Conservation (phyloP, 2,113 vertebrate genomes). For the Paracanthobrama guichenoti region DNA sequence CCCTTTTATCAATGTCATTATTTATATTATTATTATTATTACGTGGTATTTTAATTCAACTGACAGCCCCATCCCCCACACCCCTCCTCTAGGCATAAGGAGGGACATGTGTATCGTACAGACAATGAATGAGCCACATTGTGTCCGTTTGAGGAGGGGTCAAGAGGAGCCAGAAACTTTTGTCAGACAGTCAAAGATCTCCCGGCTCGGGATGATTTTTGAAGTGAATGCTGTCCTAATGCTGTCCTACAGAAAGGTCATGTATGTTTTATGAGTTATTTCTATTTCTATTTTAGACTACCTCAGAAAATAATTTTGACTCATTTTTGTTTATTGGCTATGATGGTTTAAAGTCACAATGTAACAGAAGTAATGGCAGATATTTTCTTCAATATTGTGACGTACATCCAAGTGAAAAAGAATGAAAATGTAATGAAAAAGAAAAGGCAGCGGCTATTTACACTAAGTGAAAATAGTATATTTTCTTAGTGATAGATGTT, state of each 20-base stretch:
- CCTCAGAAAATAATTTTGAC: neutral
- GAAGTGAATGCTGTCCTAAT: neutral
- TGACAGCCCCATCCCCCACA: conserved; percentile 42
- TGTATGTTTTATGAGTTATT: neutral
- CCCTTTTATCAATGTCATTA: conserved; percentile 53
- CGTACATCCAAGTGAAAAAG: neutral
- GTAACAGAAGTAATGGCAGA: no score
- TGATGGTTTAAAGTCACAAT: no score
- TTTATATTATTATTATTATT: conserved; percentile 59
- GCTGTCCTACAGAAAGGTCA: neutral
- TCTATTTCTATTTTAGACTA: neutral
- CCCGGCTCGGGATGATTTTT: neutral
- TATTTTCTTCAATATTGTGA: no score
- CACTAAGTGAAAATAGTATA: no score
- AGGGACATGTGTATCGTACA: conserved; percentile 12
- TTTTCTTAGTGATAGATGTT: no score
- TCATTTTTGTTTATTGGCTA: no score
- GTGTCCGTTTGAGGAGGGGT: conserved; percentile 15
- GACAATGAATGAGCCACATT: conserved; percentile 16
- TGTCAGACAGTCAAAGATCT: conserved; percentile 18
- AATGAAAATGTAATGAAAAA: neutral
- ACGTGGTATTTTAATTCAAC: conserved; percentile 61
- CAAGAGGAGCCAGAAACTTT: neutral
- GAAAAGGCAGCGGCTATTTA: neutral
- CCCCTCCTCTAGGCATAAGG: conserved; percentile 12